A percentile compares a stretch with the other conserved stretches of the same genome.
These are phyloP conservation scores for Podarcis raffonei DNA, from an alignment of 2,113 vertebrate genomes.

Conservation along the genomic window DNA sequence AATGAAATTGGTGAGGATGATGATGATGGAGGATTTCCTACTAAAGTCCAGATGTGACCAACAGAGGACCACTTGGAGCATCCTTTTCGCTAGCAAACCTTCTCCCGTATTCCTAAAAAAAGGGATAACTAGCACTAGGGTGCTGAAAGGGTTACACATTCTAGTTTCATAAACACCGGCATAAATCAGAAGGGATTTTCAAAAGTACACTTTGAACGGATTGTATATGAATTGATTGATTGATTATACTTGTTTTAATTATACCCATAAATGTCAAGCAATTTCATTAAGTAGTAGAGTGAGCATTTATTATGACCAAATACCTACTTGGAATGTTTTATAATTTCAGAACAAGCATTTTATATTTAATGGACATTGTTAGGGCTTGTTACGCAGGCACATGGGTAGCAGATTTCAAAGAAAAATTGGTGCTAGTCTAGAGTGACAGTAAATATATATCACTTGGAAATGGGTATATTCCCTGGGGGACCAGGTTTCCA, in stretches of 20 bases:
- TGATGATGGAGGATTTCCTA: no score
- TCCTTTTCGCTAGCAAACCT: not conserved
- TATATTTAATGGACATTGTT: constrained; percentile 2
- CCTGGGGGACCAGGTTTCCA: not conserved
- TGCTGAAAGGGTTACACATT: constrained; percentile 19
- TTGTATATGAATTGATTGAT: constrained; percentile 32
- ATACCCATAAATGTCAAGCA: constrained; percentile 28
- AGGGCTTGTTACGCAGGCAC: not conserved
- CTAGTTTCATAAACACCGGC: not conserved
- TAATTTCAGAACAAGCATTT: constrained; percentile 24
- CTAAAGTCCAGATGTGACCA: no score
- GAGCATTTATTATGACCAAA: constrained; percentile 18
- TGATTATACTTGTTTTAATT: constrained; percentile 51
- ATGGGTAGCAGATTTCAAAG: constrained; percentile 13
- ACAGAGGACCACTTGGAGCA: not conserved
- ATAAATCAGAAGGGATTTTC: constrained; percentile 33
- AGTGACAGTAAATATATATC: constrained; percentile 20
- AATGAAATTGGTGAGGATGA: no score
- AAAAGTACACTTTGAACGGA: constrained; percentile 14
- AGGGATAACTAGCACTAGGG: not conserved
- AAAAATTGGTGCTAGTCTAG: not conserved
- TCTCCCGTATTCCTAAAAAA: not conserved
- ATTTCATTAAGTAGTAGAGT: constrained; percentile 9
- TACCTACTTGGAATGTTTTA: not conserved
- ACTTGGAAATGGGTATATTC: not conserved